Conservation (phyloP, 2,888 invertebrate species). For the Sinhomidia bicolor region DNA sequence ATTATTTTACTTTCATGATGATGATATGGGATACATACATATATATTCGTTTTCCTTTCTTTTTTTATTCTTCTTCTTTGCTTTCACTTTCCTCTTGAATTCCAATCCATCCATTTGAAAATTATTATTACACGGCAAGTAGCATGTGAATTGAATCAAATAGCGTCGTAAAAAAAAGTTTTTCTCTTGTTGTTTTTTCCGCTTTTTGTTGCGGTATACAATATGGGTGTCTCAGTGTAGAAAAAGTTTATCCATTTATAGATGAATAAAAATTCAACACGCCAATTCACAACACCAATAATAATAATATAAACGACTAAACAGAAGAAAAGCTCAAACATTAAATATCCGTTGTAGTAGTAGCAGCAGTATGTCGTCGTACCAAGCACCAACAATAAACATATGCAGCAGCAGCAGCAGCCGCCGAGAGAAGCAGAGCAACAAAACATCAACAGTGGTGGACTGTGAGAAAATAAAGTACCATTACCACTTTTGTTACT, state of each 20-base stretch:
- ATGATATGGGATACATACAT: too few species aligned
- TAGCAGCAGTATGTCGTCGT: too few species aligned
- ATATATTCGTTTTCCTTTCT: too few species aligned
- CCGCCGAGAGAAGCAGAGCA: too few species aligned
- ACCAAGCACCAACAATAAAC: too few species aligned
- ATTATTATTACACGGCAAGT: constrained; percentile 36
- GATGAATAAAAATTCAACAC: constrained; percentile 5
- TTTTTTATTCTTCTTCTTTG: not conserved
- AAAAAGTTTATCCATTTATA: not conserved
- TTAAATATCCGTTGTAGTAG: not conserved
- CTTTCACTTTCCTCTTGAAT: constrained; percentile 14
- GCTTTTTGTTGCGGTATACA: not conserved
- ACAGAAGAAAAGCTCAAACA: not conserved
- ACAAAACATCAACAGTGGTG: too few species aligned
- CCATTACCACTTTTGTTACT: constrained; percentile 3
- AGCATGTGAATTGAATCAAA: constrained; percentile 41
- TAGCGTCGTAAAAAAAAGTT: constrained; percentile 42
- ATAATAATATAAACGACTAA: not conserved
- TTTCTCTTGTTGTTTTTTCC: constrained; percentile 44
- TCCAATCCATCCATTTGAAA: constrained; percentile 35
- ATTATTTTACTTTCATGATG: not conserved
- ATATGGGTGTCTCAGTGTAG: not conserved
- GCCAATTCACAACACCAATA: not conserved
- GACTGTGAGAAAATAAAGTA: not conserved
- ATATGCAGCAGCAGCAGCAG: too few species aligned